Evolutionary conservation across 2,797 vertebrate species (phyloP).

Genomic region (Aphelocoma californica): DNA sequence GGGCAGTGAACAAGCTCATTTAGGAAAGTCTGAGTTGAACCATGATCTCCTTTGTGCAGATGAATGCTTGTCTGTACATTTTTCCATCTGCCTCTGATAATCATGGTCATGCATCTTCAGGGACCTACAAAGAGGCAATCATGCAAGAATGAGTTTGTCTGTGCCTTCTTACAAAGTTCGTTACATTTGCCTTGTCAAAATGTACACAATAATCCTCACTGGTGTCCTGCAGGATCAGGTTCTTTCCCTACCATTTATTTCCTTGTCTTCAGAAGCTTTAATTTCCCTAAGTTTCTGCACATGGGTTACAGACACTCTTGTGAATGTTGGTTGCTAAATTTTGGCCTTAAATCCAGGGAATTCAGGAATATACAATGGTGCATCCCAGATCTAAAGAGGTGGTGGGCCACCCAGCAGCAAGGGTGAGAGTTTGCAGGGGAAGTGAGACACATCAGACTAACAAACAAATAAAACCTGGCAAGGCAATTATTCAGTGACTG

Average conservation of each 20-base stretch:
- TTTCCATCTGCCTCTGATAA: background rate
- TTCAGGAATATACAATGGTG: background rate
- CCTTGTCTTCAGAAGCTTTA: background rate
- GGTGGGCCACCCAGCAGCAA: background rate
- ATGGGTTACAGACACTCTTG: background rate
- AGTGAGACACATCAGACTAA: background rate
- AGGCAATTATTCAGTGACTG: background rate
- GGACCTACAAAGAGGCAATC: background rate
- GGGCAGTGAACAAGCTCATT: background rate
- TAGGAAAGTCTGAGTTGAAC: background rate
- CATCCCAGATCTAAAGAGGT: background rate
- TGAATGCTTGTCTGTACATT: background rate
- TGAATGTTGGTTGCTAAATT: background rate
- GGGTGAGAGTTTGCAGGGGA: background rate
- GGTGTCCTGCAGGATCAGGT: background rate
- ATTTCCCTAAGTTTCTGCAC: background rate
- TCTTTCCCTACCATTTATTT: background rate
- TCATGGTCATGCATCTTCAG: background rate
- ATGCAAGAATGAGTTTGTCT: background rate
- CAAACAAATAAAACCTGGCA: background rate
- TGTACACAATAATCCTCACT: background rate
- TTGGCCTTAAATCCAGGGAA: background rate
- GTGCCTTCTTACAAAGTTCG: background rate
- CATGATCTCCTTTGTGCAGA: background rate
- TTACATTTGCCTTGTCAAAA: background rate